These are phyloP conservation scores for Catocala sponsa DNA, from an alignment of 2,888 invertebrate species.

Conservation along the genomic window DNA sequence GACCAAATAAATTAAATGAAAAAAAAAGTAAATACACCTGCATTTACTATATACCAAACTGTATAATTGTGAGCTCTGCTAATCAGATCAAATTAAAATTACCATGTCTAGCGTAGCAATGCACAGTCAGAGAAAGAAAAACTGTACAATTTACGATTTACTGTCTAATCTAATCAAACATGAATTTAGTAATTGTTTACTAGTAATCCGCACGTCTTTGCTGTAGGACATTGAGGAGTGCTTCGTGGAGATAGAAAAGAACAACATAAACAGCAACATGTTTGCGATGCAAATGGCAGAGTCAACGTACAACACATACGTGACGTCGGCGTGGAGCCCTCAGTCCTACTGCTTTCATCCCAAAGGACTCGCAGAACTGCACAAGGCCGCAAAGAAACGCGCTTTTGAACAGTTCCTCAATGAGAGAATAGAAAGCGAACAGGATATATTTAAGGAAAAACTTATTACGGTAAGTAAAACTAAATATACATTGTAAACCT, in stretches of 20 bases:
- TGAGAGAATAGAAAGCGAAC: constrained; percentile 17
- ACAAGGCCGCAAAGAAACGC: constrained; percentile 13
- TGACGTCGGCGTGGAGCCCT: constrained; percentile 37
- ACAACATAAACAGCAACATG: constrained; percentile 45
- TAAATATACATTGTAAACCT: background rate
- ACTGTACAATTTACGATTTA: no score
- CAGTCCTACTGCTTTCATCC: constrained; percentile 45
- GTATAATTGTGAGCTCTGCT: no score
- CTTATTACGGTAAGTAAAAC: constrained; percentile 15
- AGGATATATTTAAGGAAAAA: constrained; percentile 30
- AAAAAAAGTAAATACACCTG: no score
- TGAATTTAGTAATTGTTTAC: no score
- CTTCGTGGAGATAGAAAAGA: constrained; percentile 30
- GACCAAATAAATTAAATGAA: no score
- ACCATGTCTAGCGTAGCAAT: no score
- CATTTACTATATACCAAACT: no score
- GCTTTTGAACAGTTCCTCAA: constrained; percentile 30
- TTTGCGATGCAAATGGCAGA: constrained; percentile 42
- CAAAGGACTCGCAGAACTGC: constrained; percentile 25
- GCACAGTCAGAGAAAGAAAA: no score
- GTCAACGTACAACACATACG: constrained; percentile 38
- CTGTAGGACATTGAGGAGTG: constrained; percentile 39
- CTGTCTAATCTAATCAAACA: no score
- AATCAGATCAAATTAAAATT: no score
- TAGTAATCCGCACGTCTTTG: background rate